Base-by-base conservation (phyloP, 1,140 invertebrate genomes). In the Drosophila rufa region DNA sequence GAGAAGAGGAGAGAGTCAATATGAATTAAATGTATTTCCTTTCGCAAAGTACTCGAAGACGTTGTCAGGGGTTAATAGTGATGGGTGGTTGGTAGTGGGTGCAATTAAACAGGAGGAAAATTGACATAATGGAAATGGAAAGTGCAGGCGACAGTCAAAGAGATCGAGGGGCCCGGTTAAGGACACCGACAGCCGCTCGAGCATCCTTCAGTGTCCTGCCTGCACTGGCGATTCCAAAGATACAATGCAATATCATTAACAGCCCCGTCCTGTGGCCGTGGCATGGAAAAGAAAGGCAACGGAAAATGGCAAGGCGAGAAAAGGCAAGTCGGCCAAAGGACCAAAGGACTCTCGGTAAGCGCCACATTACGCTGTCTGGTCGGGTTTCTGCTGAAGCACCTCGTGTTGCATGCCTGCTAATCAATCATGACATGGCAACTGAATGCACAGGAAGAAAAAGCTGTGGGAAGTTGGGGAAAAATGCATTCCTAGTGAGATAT, bases 321-420 rank as follows among this genome's bases (percentile, higher is more conserved):
- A 40, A 33, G 38, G 56, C 30, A 38, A 30, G 33, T 48, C 40
- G 25, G 57, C 38, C 27, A 47, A 64, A 67, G 27, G 48, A 51
- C 58, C 69, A 43, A 57, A 46, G 62, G 61, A 78, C 76, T 50
- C 58, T 81, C 77, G 71, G 80, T 75, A 90, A 80, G 66, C 69
- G 47, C 62, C 77, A 84, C 55, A 79, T 90, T 87, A 87, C 89
- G 84, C 85, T 79, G 86, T 84, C 84, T 78, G 68, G 73, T 83
- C 65, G 77, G 82, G 78, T 67, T 76, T 90, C 67, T 47, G 65
- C 70, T 78, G 77, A 90, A 90, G 86, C 85, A 90, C 82, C 78
- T 90, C 75, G 71, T 90, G 85, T 90, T 90, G 85, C 82, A 87
- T 82, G 77, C 80, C 80, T 67, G 79, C 85, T 90, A 90, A 90